Base-by-base conservation (phyloP, 2,113 vertebrate species). In the Andinoacara biseriatus region DNA sequence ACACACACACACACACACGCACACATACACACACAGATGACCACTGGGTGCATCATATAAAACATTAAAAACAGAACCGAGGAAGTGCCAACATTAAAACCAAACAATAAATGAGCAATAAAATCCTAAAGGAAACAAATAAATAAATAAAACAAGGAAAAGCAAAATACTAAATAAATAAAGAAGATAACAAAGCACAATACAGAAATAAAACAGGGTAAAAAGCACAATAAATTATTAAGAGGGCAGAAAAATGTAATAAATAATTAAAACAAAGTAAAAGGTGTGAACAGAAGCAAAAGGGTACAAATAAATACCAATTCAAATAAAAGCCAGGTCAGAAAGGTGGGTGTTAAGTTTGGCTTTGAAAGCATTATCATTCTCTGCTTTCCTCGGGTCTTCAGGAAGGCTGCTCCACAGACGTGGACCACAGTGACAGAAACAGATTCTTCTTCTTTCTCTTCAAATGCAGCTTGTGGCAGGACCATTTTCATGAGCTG, bases 401-500 rank as follows among this genome's bases (percentile, higher is more conserved):
- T 59, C 24, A 7, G 29, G 15, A 29, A 29, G 26, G 29, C 29
- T 31, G 15, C 0, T 26, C 7, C 13, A 59, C 58, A 59, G 15
- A 59, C 17, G 29, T 59, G 58, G 58, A 60, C 26, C 58, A 31
- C 58, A 31, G 4, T 31, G n/a, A 79, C 6, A 29, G 40, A 58
- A 63, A 31, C 63, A 26, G 22, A 81, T 63, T 82, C 58, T 56
- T 22, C 54, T 13, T 33, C 63, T 24, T 63, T 33, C 29, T 72
- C 33, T 38, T 7, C 13, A 31, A 24, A 58, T 20, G 65, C 33
- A 49, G 76, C 54, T 85, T 26, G 10, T 15, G 8, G 79, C 81
- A 74, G 13, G 58, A 83, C 56, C 24, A 24, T 20, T 60, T 84
- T 56, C 56, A 49, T 24, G 52, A 85, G 43, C 52, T 46, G 62